Base-by-base conservation (phyloP, 2,113 vertebrate genomes). In the Gavia stellata region DNA sequence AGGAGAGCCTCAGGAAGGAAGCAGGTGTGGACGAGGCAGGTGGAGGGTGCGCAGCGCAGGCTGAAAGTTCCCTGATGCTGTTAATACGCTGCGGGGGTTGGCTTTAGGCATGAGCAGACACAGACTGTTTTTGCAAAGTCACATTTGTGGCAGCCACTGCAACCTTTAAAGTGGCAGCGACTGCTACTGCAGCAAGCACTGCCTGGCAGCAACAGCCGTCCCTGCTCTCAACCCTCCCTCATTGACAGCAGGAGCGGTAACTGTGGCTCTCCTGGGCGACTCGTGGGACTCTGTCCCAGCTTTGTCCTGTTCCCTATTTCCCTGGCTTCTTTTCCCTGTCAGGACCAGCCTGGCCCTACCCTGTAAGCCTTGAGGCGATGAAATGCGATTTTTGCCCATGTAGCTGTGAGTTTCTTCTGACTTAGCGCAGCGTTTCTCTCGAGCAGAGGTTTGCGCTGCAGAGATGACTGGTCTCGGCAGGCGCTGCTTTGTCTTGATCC, bases 1-100 rank as follows among this genome's bases (percentile, higher is more conserved):
- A 98, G 92, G 97, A 97, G 91, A 96, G 73, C 83, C 95, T 98
- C 85, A 91, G 85, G 65, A 98, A 96, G 74, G 96, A 97, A 86
- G 88, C 95, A 94, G 98, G 95, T 97, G 79, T 16, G 92, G 12
- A 7, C 2, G 2, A 38, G 38, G 56, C 6, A 1, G 33, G 20
- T 56, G 80, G 24, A 40, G 68, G 65, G 65, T 19, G 40, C 2
- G 47, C 58, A 67, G 74, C 6, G 4, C 56, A 38, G 56, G 38
- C 18, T 12, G 25, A 47, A 19, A 6, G 19, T 56, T 59, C 78
- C n/a, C 66, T n/a, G 28, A 5, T 38, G 45, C 59, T 55, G n/a
- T 28, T 36, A 63, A 55, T 11, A n/a, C 5, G 3, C 33, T n/a
- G 16, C 14, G 6, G 14, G 15, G 15, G 26, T 19, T 74, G 56